phyloP scores from a whole-genome alignment of 1,140 invertebrate genomes.

The Tenebrio molitor region DNA sequence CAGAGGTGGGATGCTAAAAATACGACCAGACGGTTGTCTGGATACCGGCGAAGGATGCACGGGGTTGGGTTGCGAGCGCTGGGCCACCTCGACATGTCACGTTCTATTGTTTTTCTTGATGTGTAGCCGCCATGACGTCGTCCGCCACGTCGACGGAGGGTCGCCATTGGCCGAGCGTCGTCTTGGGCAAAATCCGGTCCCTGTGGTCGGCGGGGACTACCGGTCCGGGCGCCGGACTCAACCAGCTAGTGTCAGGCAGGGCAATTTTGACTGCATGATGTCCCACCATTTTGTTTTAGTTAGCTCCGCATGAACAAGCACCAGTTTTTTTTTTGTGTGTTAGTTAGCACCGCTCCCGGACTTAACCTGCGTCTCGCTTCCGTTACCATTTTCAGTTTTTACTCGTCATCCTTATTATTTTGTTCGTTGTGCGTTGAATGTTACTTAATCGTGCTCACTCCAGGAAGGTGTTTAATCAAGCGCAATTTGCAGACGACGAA shows the following conservation, averaged over 20 bases:
- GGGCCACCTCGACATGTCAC: too few species aligned
- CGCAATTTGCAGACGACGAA: slow-evolving; percentile 75
- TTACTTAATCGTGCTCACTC: slow-evolving; percentile 20
- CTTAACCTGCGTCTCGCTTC: slow-evolving; percentile 14
- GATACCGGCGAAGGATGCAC: background rate
- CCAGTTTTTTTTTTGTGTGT: slow-evolving; percentile 50
- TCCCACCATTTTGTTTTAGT: slow-evolving; percentile 13
- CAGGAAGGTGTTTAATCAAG: slow-evolving; percentile 17
- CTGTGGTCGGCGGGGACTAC: slow-evolving; percentile 83
- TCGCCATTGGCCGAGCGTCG: slow-evolving; percentile 79
- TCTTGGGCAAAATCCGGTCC: slow-evolving; percentile 88
- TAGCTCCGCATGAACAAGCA: slow-evolving; percentile 28
- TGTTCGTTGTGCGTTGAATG: slow-evolving; percentile 5
- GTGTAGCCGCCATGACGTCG: slow-evolving; percentile 65
- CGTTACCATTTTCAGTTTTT: background rate
- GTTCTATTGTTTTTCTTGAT: background rate
- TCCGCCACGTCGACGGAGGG: slow-evolving; percentile 72
- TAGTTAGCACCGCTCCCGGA: slow-evolving; percentile 3
- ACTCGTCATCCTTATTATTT: background rate
- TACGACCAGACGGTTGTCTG: slow-evolving; percentile 5
- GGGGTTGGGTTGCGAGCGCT: too few species aligned
- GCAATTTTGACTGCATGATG: slow-evolving; percentile 50
- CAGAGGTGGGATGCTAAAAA: slow-evolving; percentile 8
- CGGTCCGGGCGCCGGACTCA: slow-evolving; percentile 78
- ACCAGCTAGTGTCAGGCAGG: slow-evolving; percentile 80